Evolutionary conservation across 1,140 invertebrate genomes (phyloP).

Genomic region (Nasonia giraulti): DNA sequence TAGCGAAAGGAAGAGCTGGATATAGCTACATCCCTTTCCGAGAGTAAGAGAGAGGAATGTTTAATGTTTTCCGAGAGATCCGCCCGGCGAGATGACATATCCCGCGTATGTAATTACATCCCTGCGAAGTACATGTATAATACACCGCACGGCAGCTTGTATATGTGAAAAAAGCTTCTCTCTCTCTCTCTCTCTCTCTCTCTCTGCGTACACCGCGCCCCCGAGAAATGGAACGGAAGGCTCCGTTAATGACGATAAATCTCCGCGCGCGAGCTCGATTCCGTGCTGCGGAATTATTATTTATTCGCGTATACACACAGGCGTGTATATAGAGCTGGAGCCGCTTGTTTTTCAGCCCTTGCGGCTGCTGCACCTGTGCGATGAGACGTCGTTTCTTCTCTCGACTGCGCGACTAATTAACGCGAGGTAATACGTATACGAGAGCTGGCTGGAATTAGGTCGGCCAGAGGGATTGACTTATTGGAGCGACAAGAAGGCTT

Average conservation of each 20-base stretch:
- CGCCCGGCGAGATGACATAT: slow-evolving; percentile 15
- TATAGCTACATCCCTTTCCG: background rate
- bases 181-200: too few relatives aligned
- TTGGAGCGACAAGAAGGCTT: background rate
- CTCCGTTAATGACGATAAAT: slow-evolving; percentile 44
- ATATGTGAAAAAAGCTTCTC: too few relatives aligned
- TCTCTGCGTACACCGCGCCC: background rate
- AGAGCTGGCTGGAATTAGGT: background rate
- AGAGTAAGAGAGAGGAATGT: background rate
- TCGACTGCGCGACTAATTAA: slow-evolving; percentile 1
- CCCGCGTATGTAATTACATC: slow-evolving; percentile 18
- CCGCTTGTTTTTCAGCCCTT: slow-evolving; percentile 1
- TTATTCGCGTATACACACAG: background rate
- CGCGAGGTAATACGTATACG: background rate
- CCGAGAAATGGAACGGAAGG: slow-evolving; percentile 42
- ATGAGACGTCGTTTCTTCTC: background rate
- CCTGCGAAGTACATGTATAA: background rate
- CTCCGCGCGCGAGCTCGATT: background rate
- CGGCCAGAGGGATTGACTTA: background rate
- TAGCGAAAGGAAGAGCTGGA: background rate
- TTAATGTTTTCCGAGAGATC: slow-evolving; percentile 7
- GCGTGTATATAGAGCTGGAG: background rate
- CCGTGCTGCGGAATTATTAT: slow-evolving; percentile 18
- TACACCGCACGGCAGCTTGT: background rate
- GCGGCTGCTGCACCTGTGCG: background rate